Percentiles rank a stretch among this genome's conserved stretches.
phyloP scores from a whole-genome alignment of 1,140 invertebrate species.

The Ruditapes philippinarum region DNA sequence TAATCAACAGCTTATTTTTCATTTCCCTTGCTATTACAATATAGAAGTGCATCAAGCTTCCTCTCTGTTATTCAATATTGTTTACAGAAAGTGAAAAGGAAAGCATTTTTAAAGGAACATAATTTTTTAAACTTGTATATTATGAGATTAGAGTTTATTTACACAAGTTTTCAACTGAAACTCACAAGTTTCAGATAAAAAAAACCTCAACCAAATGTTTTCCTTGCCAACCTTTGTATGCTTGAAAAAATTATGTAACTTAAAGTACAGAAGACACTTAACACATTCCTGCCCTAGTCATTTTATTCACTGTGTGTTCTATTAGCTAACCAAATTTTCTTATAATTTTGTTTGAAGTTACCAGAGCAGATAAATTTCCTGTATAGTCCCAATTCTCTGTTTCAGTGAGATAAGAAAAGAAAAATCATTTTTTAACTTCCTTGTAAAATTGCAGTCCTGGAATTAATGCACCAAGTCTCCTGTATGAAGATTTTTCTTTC shows the following conservation, averaged over 20 bases:
- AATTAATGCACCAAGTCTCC: constrained; percentile 54
- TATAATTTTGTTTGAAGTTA: constrained; percentile 22
- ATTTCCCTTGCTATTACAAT: no score
- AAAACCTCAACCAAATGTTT: not conserved
- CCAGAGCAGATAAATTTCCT: constrained; percentile 11
- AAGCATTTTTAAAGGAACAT: not conserved
- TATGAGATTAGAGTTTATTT: not conserved
- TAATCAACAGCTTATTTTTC: not conserved
- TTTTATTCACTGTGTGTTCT: not conserved
- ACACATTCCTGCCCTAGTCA: not conserved
- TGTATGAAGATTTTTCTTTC: constrained; percentile 46
- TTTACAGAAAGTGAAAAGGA: not conserved
- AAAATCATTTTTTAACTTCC: constrained; percentile 58
- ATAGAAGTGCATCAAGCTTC: no score
- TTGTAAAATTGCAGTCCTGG: constrained; percentile 8
- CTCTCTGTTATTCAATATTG: not conserved
- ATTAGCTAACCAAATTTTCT: constrained; percentile 28
- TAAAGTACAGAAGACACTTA: not conserved
- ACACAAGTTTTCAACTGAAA: not conserved
- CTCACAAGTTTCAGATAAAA: not conserved
- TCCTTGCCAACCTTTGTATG: not conserved
- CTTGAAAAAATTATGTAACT: no score
- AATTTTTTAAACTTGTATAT: not conserved
- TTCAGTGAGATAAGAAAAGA: constrained; percentile 45
- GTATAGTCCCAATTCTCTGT: constrained; percentile 21